Conservation (phyloP, 2,888 invertebrate species). For the Coleophora flavipennella region DNA sequence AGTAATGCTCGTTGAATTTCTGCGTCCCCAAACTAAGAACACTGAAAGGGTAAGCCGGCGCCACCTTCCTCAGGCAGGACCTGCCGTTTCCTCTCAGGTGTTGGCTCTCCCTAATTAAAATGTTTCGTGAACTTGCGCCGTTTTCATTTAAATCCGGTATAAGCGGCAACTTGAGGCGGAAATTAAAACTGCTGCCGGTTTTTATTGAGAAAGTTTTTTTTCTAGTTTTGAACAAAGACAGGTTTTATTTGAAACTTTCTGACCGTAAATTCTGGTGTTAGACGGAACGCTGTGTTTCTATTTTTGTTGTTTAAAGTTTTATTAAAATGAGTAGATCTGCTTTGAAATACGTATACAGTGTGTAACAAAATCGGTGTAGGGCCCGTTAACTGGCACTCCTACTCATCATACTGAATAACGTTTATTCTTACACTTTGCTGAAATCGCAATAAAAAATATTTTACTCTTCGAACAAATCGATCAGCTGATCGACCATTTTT, state of each 20-base stretch:
- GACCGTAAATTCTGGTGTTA: background rate
- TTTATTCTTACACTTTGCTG: too few species aligned
- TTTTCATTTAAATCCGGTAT: slow-evolving; percentile 51
- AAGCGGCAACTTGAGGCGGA: slow-evolving; percentile 39
- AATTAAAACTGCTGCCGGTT: slow-evolving; percentile 47
- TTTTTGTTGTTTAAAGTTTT: slow-evolving; percentile 22
- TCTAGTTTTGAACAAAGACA: slow-evolving; percentile 26
- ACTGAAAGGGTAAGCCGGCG: too few species aligned
- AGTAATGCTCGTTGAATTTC: too few species aligned
- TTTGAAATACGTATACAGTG: too few species aligned
- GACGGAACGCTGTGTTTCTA: background rate
- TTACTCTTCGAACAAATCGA: too few species aligned
- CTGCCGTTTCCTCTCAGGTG: slow-evolving; percentile 48
- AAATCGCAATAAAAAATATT: too few species aligned
- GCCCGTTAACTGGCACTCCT: too few species aligned
- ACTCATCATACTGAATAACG: too few species aligned
- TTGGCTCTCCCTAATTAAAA: slow-evolving; percentile 43
- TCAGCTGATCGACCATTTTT: too few species aligned
- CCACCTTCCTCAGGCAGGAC: slow-evolving; percentile 23
- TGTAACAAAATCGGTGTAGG: too few species aligned
- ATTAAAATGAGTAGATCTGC: too few species aligned
- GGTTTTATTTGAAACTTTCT: slow-evolving; percentile 27
- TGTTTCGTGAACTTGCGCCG: slow-evolving; percentile 47
- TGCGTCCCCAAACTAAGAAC: too few species aligned
- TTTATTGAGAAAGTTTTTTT: slow-evolving; percentile 46